Evolutionary conservation across 2,888 invertebrate species (phyloP).

Genomic region (Nezara viridula): DNA sequence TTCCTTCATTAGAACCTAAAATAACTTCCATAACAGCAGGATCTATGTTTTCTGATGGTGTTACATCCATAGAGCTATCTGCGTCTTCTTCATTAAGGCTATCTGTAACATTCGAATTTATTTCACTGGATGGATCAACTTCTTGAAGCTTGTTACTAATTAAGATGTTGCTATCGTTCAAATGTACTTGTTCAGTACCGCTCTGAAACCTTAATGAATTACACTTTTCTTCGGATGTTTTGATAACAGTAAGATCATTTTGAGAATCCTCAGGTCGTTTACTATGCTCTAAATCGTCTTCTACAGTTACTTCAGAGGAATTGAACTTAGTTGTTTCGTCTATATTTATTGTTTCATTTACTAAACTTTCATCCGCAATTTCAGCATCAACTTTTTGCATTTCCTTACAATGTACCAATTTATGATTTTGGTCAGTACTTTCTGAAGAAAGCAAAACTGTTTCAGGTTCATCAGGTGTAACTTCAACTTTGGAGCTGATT

Average conservation of each 20-base stretch:
- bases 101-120: background rate
- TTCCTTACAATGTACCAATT: background rate
- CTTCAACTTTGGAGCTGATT: background rate
- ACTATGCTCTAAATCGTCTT: background rate
- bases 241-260: background rate
- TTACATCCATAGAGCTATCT: background rate
- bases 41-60: constrained; percentile 54
- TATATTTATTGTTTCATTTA: background rate
- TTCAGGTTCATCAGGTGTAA: background rate
- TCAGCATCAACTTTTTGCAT: background rate
- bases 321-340: background rate
- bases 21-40: constrained; percentile 60
- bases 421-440: background rate
- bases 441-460: background rate
- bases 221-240: background rate
- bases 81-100: background rate
- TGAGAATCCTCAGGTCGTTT: background rate
- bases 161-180: background rate
- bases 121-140: background rate
- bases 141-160: background rate
- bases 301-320: background rate
- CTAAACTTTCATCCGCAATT: background rate
- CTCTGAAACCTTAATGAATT: background rate
- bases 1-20: constrained; percentile 54
- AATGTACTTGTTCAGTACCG: background rate